Evolutionary conservation across 2,113 vertebrate genomes (phyloP).

Genomic region (Hemibagrus wyckioides): DNA sequence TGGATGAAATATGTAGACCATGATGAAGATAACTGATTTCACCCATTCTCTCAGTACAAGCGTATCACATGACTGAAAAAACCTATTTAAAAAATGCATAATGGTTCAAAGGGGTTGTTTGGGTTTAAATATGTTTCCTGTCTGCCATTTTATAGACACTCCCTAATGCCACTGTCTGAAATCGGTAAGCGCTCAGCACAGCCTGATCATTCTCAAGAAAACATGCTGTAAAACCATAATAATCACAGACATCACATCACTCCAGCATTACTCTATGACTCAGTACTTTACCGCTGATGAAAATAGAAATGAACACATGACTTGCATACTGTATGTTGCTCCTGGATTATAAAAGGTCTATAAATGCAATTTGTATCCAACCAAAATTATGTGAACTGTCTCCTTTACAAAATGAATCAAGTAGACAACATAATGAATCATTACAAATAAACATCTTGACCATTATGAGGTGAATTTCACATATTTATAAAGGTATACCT

Average conservation of each 20-base stretch:
- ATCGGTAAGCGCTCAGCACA: neutral
- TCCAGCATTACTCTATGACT: neutral
- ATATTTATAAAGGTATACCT: neutral
- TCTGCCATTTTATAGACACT: neutral
- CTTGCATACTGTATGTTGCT: neutral
- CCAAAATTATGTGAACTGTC: neutral
- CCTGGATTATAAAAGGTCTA: neutral
- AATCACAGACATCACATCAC: neutral
- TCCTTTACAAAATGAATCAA: neutral
- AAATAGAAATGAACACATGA: neutral
- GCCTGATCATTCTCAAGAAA: neutral
- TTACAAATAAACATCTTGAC: neutral
- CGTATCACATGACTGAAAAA: neutral
- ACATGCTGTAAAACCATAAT: neutral
- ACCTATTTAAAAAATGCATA: neutral
- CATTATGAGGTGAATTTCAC: neutral
- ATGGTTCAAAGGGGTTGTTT: neutral
- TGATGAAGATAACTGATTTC: neutral
- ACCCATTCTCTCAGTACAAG: neutral
- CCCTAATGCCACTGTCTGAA: neutral
- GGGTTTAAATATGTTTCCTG: neutral
- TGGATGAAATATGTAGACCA: neutral
- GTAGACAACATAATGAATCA: neutral
- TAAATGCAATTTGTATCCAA: neutral
- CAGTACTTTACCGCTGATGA: neutral